Evolutionary conservation across 2,113 vertebrate genomes (phyloP).

Genomic region (Buteo buteo): DNA sequence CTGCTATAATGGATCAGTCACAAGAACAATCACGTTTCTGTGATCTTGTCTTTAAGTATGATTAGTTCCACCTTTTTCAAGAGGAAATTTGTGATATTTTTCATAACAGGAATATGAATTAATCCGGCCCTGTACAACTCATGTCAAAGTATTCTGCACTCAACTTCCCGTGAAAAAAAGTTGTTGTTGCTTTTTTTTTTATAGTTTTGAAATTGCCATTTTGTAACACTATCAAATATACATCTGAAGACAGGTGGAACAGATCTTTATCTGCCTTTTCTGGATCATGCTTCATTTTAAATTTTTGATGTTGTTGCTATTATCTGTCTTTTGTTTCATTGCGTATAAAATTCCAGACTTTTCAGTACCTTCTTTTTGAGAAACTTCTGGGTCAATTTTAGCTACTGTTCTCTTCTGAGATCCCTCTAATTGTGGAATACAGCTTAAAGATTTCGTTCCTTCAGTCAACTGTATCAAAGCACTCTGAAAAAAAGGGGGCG

Average conservation of each 20-base stretch:
- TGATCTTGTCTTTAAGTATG: neutral
- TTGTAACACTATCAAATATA: neutral
- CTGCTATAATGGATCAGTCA: neutral
- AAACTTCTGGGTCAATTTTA: neutral
- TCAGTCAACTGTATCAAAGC: neutral
- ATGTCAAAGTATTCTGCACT: neutral
- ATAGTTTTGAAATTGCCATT: neutral
- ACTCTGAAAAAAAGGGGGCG: fast-evolving
- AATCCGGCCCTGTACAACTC: neutral
- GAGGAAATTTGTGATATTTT: neutral
- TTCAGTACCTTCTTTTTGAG: neutral
- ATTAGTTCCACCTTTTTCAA: neutral
- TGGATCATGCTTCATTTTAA: neutral
- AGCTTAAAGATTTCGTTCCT: neutral
- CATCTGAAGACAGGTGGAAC: neutral
- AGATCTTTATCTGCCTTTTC: neutral
- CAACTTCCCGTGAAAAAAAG: neutral
- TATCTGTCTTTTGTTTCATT: neutral
- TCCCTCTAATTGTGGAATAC: neutral
- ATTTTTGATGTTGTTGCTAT: neutral
- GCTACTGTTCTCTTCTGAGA: neutral
- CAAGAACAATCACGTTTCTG: neutral
- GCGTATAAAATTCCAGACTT: neutral
- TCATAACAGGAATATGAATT: neutral
- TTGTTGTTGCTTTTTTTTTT: too few relatives aligned